phyloP scores from a whole-genome alignment of 2,888 invertebrate species.

The Synergus umbraculus region DNA sequence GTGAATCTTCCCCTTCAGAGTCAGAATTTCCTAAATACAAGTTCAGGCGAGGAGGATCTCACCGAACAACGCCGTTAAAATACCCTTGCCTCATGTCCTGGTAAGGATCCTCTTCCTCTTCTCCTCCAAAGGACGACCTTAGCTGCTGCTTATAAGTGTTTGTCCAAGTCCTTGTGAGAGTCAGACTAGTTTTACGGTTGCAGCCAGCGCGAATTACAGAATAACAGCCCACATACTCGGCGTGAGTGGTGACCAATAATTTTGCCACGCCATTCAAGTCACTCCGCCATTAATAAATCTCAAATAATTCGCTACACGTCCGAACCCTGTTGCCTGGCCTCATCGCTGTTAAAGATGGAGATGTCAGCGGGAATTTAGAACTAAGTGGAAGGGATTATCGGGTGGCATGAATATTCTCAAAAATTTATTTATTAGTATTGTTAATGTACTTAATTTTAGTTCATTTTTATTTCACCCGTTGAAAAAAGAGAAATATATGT shows the following conservation, averaged over 20 bases:
- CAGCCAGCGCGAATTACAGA: constrained; percentile 51
- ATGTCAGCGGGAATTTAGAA: constrained; percentile 3
- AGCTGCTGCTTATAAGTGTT: not conserved
- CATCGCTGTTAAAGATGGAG: constrained; percentile 3
- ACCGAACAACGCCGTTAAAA: constrained; percentile 21
- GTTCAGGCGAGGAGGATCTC: constrained; percentile 15
- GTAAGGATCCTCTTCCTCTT: not conserved
- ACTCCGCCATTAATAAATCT: constrained; percentile 61
- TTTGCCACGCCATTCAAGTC: constrained; percentile 28
- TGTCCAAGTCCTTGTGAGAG: constrained; percentile 42
- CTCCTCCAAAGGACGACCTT: not conserved
- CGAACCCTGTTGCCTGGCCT: not conserved
- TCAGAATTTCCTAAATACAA: constrained; percentile 35
- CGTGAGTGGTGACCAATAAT: constrained; percentile 34
- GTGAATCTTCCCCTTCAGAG: constrained; percentile 1
- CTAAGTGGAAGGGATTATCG: not conserved
- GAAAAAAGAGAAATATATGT: too few species aligned
- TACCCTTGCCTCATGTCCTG: not conserved
- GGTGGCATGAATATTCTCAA: too few species aligned
- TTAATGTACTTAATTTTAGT: too few species aligned
- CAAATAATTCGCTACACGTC: constrained; percentile 59
- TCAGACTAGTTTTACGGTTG: constrained; percentile 49
- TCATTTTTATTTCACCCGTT: too few species aligned
- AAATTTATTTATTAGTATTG: too few species aligned
- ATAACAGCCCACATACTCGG: constrained; percentile 46